Conservation (phyloP, 1,140 invertebrate genomes). For the Reticulitermes speratus region DNA sequence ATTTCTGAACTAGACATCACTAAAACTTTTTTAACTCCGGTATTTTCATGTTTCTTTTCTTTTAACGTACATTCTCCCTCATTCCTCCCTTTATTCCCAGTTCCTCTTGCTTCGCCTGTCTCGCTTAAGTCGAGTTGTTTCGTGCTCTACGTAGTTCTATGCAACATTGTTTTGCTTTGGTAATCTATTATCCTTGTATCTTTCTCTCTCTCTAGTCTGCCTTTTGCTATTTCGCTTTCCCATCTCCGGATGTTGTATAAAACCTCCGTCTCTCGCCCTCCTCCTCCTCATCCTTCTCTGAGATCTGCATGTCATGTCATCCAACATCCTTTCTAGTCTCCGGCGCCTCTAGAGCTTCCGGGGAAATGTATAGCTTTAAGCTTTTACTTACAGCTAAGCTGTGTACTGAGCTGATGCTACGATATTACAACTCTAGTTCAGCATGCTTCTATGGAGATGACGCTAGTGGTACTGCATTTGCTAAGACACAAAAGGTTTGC, state of each 20-base stretch:
- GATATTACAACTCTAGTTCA: neutral
- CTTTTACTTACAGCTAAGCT: conserved; percentile 22
- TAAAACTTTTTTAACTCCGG: conserved; percentile 22
- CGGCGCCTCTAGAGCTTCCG: conserved; percentile 14
- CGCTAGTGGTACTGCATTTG: neutral
- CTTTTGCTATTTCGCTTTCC: neutral
- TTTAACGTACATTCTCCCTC: neutral
- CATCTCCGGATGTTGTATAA: conserved; percentile 21
- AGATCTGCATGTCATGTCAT: conserved; percentile 28
- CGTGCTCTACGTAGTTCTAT: neutral
- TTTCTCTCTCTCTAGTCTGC: neutral
- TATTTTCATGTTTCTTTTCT: conserved; percentile 20
- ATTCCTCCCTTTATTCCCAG: neutral
- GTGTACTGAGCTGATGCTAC: neutral
- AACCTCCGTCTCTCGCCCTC: neutral
- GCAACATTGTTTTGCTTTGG: conserved; percentile 6
- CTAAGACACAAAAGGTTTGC: neutral
- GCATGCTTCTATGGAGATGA: neutral
- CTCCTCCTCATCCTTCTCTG: neutral
- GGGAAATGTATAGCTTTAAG: conserved; percentile 28
- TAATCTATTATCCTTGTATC: conserved; percentile 25
- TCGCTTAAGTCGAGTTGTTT: neutral
- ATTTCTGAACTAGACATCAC: conserved; percentile 21
- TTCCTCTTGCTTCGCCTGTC: neutral
- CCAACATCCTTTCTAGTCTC: conserved; percentile 9